Conservation (phyloP, 1,140 invertebrate genomes). For the Battus philenor region DNA sequence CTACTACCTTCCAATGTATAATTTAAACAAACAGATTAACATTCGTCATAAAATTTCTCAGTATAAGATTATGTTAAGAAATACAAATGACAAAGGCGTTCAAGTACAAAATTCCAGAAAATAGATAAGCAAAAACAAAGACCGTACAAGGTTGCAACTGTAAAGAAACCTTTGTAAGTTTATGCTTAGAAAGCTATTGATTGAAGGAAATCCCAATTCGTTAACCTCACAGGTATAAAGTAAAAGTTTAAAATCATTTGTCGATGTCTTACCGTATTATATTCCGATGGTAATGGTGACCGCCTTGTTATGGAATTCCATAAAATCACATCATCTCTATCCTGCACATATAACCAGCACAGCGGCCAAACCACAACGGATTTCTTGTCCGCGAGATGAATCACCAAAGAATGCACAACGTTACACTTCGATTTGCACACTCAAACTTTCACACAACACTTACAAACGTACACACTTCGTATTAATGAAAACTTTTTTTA, state of each 20-base stretch:
- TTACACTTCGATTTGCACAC: constrained; percentile 38
- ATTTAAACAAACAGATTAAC: background rate
- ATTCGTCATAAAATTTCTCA: background rate
- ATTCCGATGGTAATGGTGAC: constrained; percentile 1
- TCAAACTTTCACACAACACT: constrained; percentile 34
- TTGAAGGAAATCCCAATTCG: constrained; percentile 11
- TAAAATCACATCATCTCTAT: constrained; percentile 13
- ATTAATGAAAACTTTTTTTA: constrained; percentile 17
- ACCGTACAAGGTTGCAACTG: too few relatives aligned
- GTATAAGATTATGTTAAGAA: too few relatives aligned
- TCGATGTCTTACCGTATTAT: constrained; percentile 7
- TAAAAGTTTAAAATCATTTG: background rate
- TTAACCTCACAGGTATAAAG: constrained; percentile 5
- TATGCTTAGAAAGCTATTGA: constrained; percentile 12
- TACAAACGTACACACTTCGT: constrained; percentile 9
- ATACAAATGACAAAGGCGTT: background rate
- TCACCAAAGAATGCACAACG: constrained; percentile 61
- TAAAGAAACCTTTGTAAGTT: constrained; percentile 5
- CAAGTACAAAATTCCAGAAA: constrained; percentile 12
- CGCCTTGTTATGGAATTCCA: constrained; percentile 10
- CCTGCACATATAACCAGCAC: constrained; percentile 19
- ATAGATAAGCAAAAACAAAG: too few relatives aligned
- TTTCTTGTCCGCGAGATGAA: constrained; percentile 66
- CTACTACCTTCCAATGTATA: too few relatives aligned
- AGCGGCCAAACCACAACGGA: constrained; percentile 47